These are phyloP conservation scores for Seira sanloemensis DNA, from an alignment of 2,888 invertebrate genomes.

Conservation along the genomic window DNA sequence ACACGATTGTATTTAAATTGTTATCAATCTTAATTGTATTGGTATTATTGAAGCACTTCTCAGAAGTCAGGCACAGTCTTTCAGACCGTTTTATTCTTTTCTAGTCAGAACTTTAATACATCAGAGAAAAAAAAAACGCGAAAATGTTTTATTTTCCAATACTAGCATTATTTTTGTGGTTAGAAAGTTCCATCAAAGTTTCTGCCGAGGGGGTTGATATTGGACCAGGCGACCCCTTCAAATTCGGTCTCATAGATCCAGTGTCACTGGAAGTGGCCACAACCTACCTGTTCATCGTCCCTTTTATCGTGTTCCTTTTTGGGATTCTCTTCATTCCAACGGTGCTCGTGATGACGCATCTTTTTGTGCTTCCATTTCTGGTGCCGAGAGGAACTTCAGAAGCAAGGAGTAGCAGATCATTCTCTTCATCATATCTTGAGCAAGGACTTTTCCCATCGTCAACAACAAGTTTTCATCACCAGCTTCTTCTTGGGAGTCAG, in stretches of 20 bases:
- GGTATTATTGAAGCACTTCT: too few species aligned
- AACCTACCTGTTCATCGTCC: conserved; percentile 60
- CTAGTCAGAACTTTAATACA: too few species aligned
- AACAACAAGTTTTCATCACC: conserved; percentile 11
- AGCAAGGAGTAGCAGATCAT: conserved; percentile 6
- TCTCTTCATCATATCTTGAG: neutral
- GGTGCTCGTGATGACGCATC: conserved; percentile 60
- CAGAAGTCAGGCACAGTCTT: too few species aligned
- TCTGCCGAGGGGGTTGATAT: conserved; percentile 33
- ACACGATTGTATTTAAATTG: too few species aligned
- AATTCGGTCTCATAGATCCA: conserved; percentile 62
- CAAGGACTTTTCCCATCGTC: conserved; percentile 29
- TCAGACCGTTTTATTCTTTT: too few species aligned
- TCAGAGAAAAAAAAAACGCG: too few species aligned
- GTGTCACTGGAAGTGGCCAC: conserved; percentile 60
- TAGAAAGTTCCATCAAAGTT: too few species aligned
- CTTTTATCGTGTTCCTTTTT: conserved; percentile 61
- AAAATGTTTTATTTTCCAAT: too few species aligned
- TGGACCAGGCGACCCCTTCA: conserved; percentile 59
- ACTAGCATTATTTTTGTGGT: too few species aligned
- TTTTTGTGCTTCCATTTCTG: conserved; percentile 63
- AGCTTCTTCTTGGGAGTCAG: neutral
- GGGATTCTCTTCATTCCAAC: conserved; percentile 64
- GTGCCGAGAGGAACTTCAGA: conserved; percentile 42
- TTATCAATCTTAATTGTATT: too few species aligned